Evolutionary conservation across 2,888 invertebrate genomes (phyloP).

Genomic region (Nephrocerus scutellatus): DNA sequence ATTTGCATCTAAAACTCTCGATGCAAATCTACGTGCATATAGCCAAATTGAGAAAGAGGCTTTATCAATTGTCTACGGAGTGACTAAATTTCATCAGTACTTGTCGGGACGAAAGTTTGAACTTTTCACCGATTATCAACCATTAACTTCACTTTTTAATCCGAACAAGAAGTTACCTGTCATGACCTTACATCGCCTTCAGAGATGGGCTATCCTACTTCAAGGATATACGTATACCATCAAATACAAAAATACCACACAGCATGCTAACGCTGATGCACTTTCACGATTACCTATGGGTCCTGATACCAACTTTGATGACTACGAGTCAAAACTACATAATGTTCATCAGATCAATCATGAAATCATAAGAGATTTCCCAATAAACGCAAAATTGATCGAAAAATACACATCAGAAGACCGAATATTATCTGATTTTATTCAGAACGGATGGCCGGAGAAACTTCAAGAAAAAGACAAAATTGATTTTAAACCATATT

Average conservation of each 20-base stretch:
- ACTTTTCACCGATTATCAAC: constrained; percentile 18
- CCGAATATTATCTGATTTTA: constrained; percentile 3
- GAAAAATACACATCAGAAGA: constrained; percentile 6
- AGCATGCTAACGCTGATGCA: constrained; percentile 20
- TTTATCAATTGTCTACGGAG: constrained; percentile 15
- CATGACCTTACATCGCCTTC: constrained; percentile 18
- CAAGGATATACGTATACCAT: constrained; percentile 19
- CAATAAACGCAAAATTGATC: constrained; percentile 11
- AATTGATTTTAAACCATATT: constrained; percentile 8
- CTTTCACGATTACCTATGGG: constrained; percentile 22
- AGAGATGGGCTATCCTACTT: constrained; percentile 18
- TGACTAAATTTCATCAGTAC: constrained; percentile 16
- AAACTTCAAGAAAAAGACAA: constrained; percentile 3
- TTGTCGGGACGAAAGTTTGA: constrained; percentile 17
- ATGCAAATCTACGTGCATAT: too few species aligned
- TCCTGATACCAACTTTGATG: constrained; percentile 15
- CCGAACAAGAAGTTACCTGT: constrained; percentile 17
- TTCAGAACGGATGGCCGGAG: constrained; percentile 14
- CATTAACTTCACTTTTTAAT: constrained; percentile 18
- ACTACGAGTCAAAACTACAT: constrained; percentile 11
- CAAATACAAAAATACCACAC: constrained; percentile 11
- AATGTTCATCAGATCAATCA: constrained; percentile 6
- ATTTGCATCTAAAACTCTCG: too few species aligned
- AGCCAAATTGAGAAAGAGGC: too few species aligned
- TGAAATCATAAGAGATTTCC: constrained; percentile 8